Evolutionary conservation across 2,113 vertebrate genomes (phyloP).

Genomic region (Epinephelus cyanopodus): DNA sequence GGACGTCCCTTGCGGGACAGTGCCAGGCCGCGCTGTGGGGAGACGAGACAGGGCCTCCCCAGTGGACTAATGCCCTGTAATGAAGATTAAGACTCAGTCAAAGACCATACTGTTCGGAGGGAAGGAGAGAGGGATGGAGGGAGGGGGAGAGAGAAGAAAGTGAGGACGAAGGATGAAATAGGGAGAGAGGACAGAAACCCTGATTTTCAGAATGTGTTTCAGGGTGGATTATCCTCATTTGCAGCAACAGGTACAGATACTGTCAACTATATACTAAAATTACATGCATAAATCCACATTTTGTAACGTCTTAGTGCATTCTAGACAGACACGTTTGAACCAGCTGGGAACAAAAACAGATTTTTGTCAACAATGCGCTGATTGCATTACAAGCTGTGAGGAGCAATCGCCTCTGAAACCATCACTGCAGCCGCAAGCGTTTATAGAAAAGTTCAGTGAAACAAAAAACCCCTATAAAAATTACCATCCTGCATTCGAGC

Average conservation of each 20-base stretch:
- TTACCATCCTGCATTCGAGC: not conserved
- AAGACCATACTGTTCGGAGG: conserved; percentile 87
- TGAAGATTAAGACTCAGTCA: conserved; percentile 99
- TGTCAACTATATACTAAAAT: not conserved
- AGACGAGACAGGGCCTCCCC: conserved; percentile 84
- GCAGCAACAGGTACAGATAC: conserved; percentile 45
- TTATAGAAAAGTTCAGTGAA: not conserved
- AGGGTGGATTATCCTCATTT: conserved; percentile 52
- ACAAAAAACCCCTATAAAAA: not conserved
- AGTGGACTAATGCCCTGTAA: conserved; percentile 95
- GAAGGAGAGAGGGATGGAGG: conserved; percentile 64
- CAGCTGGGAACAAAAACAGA: not conserved
- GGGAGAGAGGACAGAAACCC: conserved; percentile 53
- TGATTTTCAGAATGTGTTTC: conserved; percentile 42
- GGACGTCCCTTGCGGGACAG: conserved; percentile 84
- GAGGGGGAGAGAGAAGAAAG: conserved; percentile 69
- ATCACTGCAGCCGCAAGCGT: not conserved
- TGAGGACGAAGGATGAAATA: conserved; percentile 69
- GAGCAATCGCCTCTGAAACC: not conserved
- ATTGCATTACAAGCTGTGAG: conserved; percentile 17
- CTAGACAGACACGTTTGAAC: not conserved
- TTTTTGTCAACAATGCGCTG: not conserved
- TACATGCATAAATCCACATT: not conserved
- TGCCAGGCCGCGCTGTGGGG: conserved; percentile 88
- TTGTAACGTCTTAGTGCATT: not conserved